Conservation (phyloP, 2,888 invertebrate genomes). For the Lasioglossum pauxillum region DNA sequence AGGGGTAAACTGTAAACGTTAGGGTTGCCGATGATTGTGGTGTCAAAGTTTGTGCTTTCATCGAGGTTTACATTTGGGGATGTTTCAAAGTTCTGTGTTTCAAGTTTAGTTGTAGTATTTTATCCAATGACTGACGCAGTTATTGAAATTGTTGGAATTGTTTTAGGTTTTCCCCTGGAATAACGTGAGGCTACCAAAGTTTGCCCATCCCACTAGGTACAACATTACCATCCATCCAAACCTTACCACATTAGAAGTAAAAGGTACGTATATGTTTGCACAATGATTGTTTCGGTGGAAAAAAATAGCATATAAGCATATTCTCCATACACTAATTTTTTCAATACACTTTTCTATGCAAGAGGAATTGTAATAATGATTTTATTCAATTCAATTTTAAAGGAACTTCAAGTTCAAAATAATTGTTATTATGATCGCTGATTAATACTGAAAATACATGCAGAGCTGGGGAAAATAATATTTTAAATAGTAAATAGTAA, state of each 20-base stretch:
- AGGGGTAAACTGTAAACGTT: not conserved
- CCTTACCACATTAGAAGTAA: conserved; percentile 94
- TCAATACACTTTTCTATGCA: not conserved
- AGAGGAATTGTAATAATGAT: too few relatives aligned
- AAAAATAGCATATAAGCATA: too few relatives aligned
- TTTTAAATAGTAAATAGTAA: too few relatives aligned
- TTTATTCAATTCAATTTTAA: too few relatives aligned
- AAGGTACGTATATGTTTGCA: conserved; percentile 86
- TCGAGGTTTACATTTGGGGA: not conserved
- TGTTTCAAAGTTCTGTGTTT: not conserved
- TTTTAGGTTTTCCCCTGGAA: conserved; percentile 91
- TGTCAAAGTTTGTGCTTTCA: not conserved
- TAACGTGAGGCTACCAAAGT: conserved; percentile 91
- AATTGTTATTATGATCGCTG: not conserved
- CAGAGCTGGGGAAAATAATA: too few relatives aligned
- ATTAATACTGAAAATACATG: not conserved
- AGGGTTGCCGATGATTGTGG: not conserved
- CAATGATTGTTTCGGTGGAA: not conserved
- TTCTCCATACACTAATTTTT: too few relatives aligned
- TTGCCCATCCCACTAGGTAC: conserved; percentile 93
- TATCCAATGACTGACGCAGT: not conserved
- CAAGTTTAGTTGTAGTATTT: not conserved
- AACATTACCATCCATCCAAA: conserved; percentile 97
- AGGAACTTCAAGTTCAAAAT: not conserved
- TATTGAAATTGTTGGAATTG: conserved; percentile 31